Evolutionary conservation across 2,888 invertebrate species (phyloP).

Genomic region (Harpagoxenus sublaevis): DNA sequence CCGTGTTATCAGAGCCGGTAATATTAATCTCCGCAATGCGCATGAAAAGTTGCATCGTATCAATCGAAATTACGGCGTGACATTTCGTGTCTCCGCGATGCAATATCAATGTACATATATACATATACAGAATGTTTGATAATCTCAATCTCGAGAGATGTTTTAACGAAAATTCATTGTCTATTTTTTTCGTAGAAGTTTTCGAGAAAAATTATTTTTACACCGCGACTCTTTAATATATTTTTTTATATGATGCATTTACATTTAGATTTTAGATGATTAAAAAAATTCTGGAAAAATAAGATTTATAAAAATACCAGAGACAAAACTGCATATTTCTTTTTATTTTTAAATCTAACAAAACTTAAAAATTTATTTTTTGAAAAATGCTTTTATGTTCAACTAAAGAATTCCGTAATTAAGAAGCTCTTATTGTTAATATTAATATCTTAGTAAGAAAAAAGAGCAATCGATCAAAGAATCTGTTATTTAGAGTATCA

Average conservation of each 20-base stretch:
- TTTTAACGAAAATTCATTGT: neutral
- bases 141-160: neutral
- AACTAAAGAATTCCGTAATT: neutral
- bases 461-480: neutral
- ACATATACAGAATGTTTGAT: neutral
- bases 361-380: neutral
- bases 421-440: neutral
- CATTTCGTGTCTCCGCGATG: neutral
- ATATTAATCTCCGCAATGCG: slow-evolving; percentile 17
- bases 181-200: too few relatives aligned
- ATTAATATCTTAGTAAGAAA: neutral
- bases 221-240: neutral
- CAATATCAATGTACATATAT: neutral
- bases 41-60: slow-evolving; percentile 14
- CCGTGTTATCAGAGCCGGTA: slow-evolving; percentile 21
- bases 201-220: too few relatives aligned
- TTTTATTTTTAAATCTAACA: neutral
- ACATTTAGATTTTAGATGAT: neutral
- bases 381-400: neutral
- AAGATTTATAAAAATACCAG: neutral
- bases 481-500: neutral
- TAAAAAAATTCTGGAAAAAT: neutral
- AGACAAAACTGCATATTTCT: neutral
- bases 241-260: neutral
- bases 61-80: slow-evolving; percentile 25